Base-by-base conservation (phyloP, 2,113 vertebrate species). In the Steatornis caripensis region DNA sequence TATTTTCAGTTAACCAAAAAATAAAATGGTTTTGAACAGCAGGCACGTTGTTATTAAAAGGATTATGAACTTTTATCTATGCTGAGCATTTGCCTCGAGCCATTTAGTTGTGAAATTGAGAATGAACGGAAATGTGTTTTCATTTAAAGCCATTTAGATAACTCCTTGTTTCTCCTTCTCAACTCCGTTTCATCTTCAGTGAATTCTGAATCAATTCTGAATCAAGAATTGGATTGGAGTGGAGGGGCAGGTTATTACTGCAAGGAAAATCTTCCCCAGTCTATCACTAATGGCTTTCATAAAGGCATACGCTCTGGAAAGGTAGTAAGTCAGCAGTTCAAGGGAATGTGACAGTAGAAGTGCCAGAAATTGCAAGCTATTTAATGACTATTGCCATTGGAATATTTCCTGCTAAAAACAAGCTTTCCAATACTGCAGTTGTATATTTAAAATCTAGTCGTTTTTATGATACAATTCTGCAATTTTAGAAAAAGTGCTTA, bases 21-120 rank as follows among this genome's bases (percentile, higher is more conserved):
- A 84, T 68, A 57, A 81, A 87, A 82, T 61, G 22, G 29, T 45
- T 84, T 92, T 93, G 32, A 91, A 66, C 55, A 84, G 90, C 78
- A 78, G 65, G 60, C 21, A 87, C 95, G 62, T 57, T 84, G 60
- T 82, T 92, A 62, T 87, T 89, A 87, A 77, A 94, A 84, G 39
- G 62, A 89, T 93, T 89, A 84, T 81, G 87, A 91, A 65, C 58
- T 95, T 95, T 77, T 48, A 60, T 89, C 62, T 91, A 12, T 74
- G 49, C 68, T 65, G 62, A 80, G 48, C 58, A 64, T 89, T 95
- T 95, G 46, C 83, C 51, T 58, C 78, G 87, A 92, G 27, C 37
- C 61, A 62, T 96, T 92, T 92, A 70, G 49, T 89, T 86, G 49
- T 76, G 80, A 88, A 94, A 94, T 22, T 75, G 48, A 92, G 61